Base-by-base conservation (phyloP, 2,113 vertebrate genomes). In the Cavia porcellus region DNA sequence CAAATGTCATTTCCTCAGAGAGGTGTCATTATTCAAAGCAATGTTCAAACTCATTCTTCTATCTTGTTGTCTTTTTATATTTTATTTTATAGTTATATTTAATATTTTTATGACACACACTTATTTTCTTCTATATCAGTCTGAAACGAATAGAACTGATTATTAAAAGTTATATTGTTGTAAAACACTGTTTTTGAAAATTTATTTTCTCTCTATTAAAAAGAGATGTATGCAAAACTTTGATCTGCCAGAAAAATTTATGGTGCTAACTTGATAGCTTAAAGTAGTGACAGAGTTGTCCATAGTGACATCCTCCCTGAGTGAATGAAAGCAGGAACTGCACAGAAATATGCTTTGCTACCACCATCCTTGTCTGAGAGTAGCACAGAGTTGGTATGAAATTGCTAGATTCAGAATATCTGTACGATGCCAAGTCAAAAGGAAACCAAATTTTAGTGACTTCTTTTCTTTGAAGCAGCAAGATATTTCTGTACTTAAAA, bases 221-320 rank as follows among this genome's bases (percentile, higher is more conserved):
- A 98, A 1, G 99, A 99, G 96, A 98, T 99, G 97, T 99, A 99
- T 42, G 97, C 98, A 96, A 99, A 99, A 50, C 99, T 99, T 20
- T 99, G 99, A n/a, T 99, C 99, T 0, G 98, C 99, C 91, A 99
- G 66, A 0, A 98, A 98, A 74, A 98, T 97, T 99, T 99, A 99
- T 2, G 96, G 70, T 0, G 97, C 97, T 86, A 98, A 85, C 64
- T 97, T 98, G 98, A 98, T 59, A 98, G 98, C 96, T 95, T 96
- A 98, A 98, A 99, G 98, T 98, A 98, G 86, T 47, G 81, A 96
- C 99, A 98, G 3, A 99, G 97, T 86, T 99, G 97, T 64, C 98
- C 87, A 99, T 25, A 35, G 45, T 99, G 98, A 94, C 61, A 87
- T 95, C 82, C 98, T 98, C 52, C 99, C 98, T 24, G 99, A 99